A percentile compares a stretch with the other conserved stretches of the same genome.
Conservation (phyloP, 2,113 vertebrate genomes). For the Pedionomus torquatus region DNA sequence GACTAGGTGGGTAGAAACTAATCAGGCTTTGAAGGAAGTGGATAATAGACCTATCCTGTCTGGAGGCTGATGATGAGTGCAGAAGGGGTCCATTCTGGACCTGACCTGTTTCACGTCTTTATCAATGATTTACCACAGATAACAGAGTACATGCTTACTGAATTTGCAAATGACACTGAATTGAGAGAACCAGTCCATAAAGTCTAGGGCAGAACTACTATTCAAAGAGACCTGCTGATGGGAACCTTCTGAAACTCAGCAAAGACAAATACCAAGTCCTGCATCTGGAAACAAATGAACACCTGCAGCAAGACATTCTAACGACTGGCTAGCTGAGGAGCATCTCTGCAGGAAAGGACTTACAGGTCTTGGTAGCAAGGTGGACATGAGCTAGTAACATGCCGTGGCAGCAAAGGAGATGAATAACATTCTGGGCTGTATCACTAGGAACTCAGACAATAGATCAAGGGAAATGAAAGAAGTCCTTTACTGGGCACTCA, state of each 20-base stretch:
- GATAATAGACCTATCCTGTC: neutral
- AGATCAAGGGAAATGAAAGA: neutral
- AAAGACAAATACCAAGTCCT: neutral
- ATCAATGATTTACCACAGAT: neutral
- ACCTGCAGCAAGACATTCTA: neutral
- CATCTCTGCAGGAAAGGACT: neutral
- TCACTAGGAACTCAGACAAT: neutral
- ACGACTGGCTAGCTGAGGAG: neutral
- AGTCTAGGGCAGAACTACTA: neutral
- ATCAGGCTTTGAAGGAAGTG: neutral
- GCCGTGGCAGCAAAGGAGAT: neutral
- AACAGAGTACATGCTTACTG: neutral
- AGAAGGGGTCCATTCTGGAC: neutral
- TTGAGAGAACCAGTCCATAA: neutral
- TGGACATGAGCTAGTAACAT: neutral
- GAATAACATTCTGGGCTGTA: neutral
- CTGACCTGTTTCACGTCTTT: neutral
- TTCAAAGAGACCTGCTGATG: neutral
- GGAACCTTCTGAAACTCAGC: neutral
- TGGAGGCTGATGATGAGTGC: neutral
- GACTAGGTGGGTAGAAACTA: neutral
- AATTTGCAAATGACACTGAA: neutral
- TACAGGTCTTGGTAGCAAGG: neutral
- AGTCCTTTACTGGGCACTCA: neutral
- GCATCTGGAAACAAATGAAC: neutral